Conservation (phyloP, 2,113 vertebrate genomes). For the Eulemur rufifrons region DNA sequence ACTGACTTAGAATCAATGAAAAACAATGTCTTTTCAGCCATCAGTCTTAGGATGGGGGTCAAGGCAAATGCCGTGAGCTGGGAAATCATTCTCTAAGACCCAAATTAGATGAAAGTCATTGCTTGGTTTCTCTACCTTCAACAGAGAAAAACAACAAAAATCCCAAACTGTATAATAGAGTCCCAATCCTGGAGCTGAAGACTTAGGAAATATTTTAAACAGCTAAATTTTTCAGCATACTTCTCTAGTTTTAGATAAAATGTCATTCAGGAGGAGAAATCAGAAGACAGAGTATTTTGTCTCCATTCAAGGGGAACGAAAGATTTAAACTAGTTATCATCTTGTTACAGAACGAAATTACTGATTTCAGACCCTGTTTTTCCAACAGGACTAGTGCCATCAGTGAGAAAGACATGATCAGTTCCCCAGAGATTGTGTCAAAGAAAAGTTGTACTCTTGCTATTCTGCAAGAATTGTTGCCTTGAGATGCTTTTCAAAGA, state of each 20-base stretch:
- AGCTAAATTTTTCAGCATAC: slow-evolving; percentile 5
- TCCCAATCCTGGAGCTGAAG: background rate
- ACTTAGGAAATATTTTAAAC: slow-evolving; percentile 1
- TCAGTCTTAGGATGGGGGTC: background rate
- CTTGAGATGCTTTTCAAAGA: slow-evolving; percentile 68
- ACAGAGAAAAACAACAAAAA: background rate
- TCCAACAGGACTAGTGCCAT: background rate
- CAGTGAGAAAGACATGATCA: slow-evolving; percentile 34
- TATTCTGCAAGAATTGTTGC: slow-evolving; percentile 60
- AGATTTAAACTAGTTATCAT: slow-evolving; percentile 55
- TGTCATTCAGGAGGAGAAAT: slow-evolving; percentile 43
- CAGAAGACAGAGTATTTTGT: slow-evolving; percentile 10
- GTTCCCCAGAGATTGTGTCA: slow-evolving; percentile 50
- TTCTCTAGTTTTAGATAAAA: slow-evolving; percentile 45
- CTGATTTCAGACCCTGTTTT: slow-evolving; percentile 56
- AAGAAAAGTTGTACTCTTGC: slow-evolving; percentile 59
- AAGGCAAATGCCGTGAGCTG: background rate
- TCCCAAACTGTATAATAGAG: background rate
- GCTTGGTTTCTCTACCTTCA: background rate
- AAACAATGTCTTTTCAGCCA: background rate
- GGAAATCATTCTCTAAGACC: background rate
- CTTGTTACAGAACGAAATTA: slow-evolving; percentile 47
- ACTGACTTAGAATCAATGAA: background rate
- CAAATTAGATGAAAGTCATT: background rate
- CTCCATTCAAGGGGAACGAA: background rate